A percentile compares a stretch with the other conserved stretches of the same genome.
phyloP scores from a whole-genome alignment of 1,140 invertebrate genomes.

The Nixonia krombeini region DNA sequence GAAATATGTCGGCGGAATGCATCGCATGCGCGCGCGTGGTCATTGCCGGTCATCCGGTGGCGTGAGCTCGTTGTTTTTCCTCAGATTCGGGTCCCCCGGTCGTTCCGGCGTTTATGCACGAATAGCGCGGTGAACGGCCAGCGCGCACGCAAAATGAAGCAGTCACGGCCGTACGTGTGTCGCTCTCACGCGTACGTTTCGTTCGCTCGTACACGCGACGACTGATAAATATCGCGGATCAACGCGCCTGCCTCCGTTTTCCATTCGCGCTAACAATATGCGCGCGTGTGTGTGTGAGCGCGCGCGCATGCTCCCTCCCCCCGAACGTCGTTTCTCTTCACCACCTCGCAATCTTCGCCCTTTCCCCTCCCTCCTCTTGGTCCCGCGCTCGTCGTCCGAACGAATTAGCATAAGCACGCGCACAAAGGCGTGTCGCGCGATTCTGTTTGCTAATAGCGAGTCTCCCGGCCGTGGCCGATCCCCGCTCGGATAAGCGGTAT shows the following conservation, averaged over 20 bases:
- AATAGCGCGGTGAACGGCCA: constrained; percentile 49
- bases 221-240: constrained; percentile 52
- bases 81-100: constrained; percentile 35
- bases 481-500: constrained; percentile 35
- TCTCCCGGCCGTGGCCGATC: constrained; percentile 35
- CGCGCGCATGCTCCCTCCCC: too few relatives aligned
- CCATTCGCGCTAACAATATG: not conserved
- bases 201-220: constrained; percentile 40
- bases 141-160: constrained; percentile 48
- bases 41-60: constrained; percentile 40
- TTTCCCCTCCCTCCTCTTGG: constrained; percentile 28
- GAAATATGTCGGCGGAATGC: not conserved
- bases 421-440: constrained; percentile 44
- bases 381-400: constrained; percentile 37
- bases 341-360: constrained; percentile 7
- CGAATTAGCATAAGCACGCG: constrained; percentile 52
- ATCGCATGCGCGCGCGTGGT: constrained; percentile 32
- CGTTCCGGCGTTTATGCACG: constrained; percentile 18
- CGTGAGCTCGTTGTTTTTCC: constrained; percentile 39
- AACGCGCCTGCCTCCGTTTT: constrained; percentile 18
- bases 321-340: constrained; percentile 6
- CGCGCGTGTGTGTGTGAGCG: not conserved
- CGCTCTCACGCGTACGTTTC: constrained; percentile 29
- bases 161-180: constrained; percentile 25
- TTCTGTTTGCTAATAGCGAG: constrained; percentile 48